Evolutionary conservation across 2,113 vertebrate genomes (phyloP), one percentile per base, ranked within the genome.

Genomic region (Saimiri boliviensis): DNA sequence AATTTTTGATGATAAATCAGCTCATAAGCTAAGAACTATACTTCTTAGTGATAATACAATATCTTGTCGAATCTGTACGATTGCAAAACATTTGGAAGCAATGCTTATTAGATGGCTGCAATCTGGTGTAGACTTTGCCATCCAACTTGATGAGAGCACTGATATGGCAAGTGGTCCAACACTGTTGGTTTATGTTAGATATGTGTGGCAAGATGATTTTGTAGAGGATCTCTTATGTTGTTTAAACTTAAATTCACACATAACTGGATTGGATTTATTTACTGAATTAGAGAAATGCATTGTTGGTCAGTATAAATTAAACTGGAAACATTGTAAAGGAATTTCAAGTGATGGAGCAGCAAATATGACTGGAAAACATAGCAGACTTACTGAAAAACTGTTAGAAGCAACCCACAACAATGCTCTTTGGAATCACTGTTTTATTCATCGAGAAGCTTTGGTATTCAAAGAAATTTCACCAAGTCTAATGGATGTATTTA

Each of bases 281-380:
- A 70, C 49, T 35, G 49, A 95, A 71, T 83, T 93, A 83, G 87
- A 93, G 54, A 91, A 91, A 13, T 63, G 68, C 10, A 4, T 96
- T 60, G 42, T 94, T 77, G 70, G 49, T 70, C 89, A 92, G n/a
- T 83, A 96, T 77, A 95, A 95, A 82, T 91, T 91, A 60, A 83
- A 45, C 49, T 95, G 77, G 96, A 87, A 68, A 95, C 93, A 93
- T 2, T 87, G 94, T 58, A 83, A 83, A 82, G 91, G 52, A 83
- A 77, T 95, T 58, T 91, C 76, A 19, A 91, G 76, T 77, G 95
- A 96, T 94, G 93, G 93, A 83, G 42, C 83, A 88, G 93, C 95
- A 82, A 60, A 52, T 76, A 37, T 88, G 49, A 88, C 88, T 16
- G 84, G 84, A 30, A 92, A 52, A 63, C 84, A 94, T 17, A 96